Percentiles rank a stretch among this genome's conserved stretches.
phyloP scores from a whole-genome alignment of 2,888 invertebrate genomes.

The Chaitophorus viminalis region DNA sequence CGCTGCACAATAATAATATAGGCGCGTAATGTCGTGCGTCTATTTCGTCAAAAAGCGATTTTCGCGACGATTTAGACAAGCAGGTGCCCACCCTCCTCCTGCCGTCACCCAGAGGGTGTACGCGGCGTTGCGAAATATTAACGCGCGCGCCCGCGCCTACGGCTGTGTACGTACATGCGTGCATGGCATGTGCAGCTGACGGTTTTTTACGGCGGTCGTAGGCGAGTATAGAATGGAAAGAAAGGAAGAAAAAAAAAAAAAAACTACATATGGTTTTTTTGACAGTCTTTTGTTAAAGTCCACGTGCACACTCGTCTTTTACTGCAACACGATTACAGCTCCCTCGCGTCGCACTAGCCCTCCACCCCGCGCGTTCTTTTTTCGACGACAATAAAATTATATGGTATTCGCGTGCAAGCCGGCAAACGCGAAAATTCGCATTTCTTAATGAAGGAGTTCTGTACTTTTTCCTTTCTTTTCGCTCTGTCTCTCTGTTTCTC shows the following conservation, averaged over 20 bases:
- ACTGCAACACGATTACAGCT: conserved; percentile 7
- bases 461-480: not conserved
- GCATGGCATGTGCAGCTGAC: conserved; percentile 56
- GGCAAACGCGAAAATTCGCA: conserved; percentile 19
- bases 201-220: conserved; percentile 36
- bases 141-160: not conserved
- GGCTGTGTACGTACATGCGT: not conserved
- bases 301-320: conserved; percentile 32
- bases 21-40: not conserved
- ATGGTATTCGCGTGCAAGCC: conserved; percentile 21
- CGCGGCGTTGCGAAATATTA: conserved; percentile 40
- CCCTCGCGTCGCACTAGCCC: not conserved
- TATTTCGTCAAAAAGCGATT: conserved; percentile 21
- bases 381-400: conserved; percentile 49
- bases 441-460: conserved; percentile 7
- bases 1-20: not conserved
- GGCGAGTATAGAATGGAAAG: not conserved
- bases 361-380: not conserved
- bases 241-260: not conserved
- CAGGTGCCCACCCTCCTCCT: conserved; percentile 27
- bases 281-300: conserved; percentile 49
- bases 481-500: not conserved
- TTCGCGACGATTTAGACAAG: conserved; percentile 48
- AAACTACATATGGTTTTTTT: conserved; percentile 39
- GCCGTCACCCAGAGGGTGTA: not conserved